Evolutionary conservation across 92 coral and sea anemone genomes (phyloP).

Genomic region (Palythoa caribaeorum): DNA sequence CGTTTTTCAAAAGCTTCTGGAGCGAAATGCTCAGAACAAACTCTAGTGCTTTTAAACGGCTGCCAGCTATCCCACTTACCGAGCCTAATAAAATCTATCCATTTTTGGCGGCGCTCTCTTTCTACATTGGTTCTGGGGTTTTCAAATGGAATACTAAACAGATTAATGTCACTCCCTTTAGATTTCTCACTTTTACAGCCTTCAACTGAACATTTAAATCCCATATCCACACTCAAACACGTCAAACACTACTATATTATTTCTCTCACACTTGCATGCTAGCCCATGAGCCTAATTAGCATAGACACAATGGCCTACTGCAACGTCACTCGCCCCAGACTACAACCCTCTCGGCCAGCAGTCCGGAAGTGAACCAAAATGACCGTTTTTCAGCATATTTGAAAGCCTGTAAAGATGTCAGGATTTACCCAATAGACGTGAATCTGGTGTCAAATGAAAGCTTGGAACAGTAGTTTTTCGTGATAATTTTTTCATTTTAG

Average conservation of each 20-base stretch:
- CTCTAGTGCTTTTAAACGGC: conserved; percentile 15
- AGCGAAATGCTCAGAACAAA: conserved; percentile 16
- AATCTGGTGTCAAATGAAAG: no score
- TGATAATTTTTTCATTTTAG: no score
- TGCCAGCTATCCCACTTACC: conserved; percentile 17
- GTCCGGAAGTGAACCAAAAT: no score
- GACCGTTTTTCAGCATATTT: background rate
- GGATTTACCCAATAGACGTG: background rate
- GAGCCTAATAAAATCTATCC: no score
- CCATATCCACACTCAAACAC: conserved; percentile 29
- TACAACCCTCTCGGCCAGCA: no score
- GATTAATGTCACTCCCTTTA: conserved; percentile 9
- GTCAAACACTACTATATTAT: conserved; percentile 1
- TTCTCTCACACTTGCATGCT: background rate
- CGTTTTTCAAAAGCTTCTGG: conserved; percentile 21
- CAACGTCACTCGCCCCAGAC: no score
- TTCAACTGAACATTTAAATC: conserved; percentile 16
- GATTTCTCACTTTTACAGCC: background rate
- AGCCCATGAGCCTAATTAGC: background rate
- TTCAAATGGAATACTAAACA: conserved; percentile 21
- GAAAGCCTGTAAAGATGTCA: background rate
- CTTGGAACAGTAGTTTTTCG: no score
- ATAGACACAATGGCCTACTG: no score
- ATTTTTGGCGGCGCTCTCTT: no score
- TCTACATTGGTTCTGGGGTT: background rate